Percentiles rank a stretch among this genome's conserved stretches.
Evolutionary conservation across 2,888 invertebrate species (phyloP).

Genomic region (Apodemia duryi): DNA sequence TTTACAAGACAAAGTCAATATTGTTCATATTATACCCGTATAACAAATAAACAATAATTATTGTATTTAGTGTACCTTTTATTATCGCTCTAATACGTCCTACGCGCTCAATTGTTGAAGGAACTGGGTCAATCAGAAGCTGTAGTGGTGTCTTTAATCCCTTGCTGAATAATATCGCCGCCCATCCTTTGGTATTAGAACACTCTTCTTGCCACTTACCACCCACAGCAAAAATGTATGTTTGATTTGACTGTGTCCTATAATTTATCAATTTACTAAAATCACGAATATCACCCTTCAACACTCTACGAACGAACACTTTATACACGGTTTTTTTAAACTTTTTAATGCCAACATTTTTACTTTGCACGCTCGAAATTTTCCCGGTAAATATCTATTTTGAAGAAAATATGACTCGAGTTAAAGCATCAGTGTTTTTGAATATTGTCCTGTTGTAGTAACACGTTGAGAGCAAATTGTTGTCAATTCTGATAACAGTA

Average conservation of each 20-base stretch:
- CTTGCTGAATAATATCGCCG: constrained; percentile 57
- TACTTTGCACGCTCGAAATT: constrained; percentile 61
- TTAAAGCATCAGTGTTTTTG: constrained; percentile 62
- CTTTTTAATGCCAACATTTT: constrained; percentile 45
- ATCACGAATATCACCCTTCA: constrained; percentile 66
- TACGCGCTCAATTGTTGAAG: constrained; percentile 61
- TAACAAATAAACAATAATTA: no score
- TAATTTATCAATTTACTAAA: constrained; percentile 65
- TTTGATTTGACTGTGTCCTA: constrained; percentile 63
- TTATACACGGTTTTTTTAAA: constrained; percentile 57
- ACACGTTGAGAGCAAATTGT: constrained; percentile 52
- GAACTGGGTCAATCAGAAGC: constrained; percentile 63
- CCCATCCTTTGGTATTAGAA: constrained; percentile 45
- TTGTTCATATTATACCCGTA: no score
- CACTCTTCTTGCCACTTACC: constrained; percentile 47
- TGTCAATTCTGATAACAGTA: constrained; percentile 63
- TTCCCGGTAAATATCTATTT: constrained; percentile 75
- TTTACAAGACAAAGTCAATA: no score
- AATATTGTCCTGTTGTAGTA: constrained; percentile 58
- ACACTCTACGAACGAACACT: constrained; percentile 66
- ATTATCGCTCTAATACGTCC: constrained; percentile 64
- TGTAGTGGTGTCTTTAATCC: constrained; percentile 55
- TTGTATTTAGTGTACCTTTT: constrained; percentile 54
- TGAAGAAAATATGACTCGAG: constrained; percentile 57
- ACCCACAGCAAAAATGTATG: constrained; percentile 59